phyloP scores from a whole-genome alignment of 1,140 invertebrate genomes.

The Whitmania pigra region DNA sequence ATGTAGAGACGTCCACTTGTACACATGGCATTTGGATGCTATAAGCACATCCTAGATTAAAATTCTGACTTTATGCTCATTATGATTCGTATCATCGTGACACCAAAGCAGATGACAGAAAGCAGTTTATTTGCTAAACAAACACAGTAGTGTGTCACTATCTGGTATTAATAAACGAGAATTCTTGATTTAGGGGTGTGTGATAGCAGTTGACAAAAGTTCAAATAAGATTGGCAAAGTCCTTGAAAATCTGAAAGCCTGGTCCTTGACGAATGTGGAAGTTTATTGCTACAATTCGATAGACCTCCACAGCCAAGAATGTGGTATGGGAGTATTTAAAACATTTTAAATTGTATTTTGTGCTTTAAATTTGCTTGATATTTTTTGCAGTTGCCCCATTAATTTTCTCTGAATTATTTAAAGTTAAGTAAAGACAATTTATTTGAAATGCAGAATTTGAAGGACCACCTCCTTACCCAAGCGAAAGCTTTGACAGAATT shows the following conservation, averaged over 20 bases:
- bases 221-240: slow-evolving; percentile 16
- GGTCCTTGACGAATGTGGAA: slow-evolving; percentile 1
- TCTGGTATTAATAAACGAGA: too few relatives aligned
- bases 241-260: slow-evolving; percentile 2
- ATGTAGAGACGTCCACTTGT: too few relatives aligned
- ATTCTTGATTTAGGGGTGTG: slow-evolving; percentile 2
- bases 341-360: not conserved
- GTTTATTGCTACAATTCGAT: slow-evolving; percentile 13
- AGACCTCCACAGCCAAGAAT: not conserved
- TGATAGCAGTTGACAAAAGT: slow-evolving; percentile 14
- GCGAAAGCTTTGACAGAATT: slow-evolving; percentile 61
- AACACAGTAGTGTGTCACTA: not conserved
- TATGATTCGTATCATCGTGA: too few relatives aligned
- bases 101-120: not conserved
- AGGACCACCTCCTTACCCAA: slow-evolving; percentile 52
- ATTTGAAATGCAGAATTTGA: not conserved
- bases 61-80: too few relatives aligned
- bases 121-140: not conserved
- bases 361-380: not conserved
- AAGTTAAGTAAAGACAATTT: not conserved
- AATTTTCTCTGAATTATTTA: not conserved
- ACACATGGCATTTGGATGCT: too few relatives aligned
- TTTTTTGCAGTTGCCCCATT: not conserved
- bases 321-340: not conserved
- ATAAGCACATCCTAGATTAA: too few relatives aligned